phyloP scores from a whole-genome alignment of 2,113 vertebrate species.

The Narcine bancroftii region DNA sequence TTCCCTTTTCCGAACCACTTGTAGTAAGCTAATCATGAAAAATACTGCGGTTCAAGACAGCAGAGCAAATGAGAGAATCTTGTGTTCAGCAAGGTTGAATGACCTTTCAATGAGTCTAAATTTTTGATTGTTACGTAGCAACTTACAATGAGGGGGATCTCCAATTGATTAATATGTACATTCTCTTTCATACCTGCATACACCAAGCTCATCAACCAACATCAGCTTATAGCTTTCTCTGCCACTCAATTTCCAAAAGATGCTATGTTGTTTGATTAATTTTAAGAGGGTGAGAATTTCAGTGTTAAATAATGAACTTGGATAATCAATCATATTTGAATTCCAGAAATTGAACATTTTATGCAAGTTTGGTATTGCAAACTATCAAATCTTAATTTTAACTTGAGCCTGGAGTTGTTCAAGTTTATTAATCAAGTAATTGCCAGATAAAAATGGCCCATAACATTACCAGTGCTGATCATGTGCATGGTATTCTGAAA shows the following conservation, averaged over 20 bases:
- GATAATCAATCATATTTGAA: neutral
- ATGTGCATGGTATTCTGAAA: neutral
- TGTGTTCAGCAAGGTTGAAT: too few relatives aligned
- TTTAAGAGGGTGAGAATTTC: neutral
- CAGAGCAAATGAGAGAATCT: too few relatives aligned
- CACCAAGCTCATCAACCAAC: too few relatives aligned
- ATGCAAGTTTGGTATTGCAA: neutral
- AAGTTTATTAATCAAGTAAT: neutral
- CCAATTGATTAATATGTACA: too few relatives aligned
- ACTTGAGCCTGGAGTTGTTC: neutral
- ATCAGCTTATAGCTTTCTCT: too few relatives aligned
- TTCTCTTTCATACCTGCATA: too few relatives aligned
- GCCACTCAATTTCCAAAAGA: neutral
- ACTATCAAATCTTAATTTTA: neutral
- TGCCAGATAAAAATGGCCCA: constrained; percentile 2
- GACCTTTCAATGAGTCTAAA: too few relatives aligned
- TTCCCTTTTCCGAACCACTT: too few relatives aligned
- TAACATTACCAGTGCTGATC: neutral
- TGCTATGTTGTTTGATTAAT: neutral
- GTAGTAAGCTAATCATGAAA: too few relatives aligned
- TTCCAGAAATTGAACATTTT: neutral
- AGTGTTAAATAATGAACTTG: neutral
- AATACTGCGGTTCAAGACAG: too few relatives aligned
- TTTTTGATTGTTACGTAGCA: too few relatives aligned
- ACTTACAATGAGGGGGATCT: too few relatives aligned